Base-by-base conservation (phyloP, 1,140 invertebrate genomes). In the Scaptomyza graminum region DNA sequence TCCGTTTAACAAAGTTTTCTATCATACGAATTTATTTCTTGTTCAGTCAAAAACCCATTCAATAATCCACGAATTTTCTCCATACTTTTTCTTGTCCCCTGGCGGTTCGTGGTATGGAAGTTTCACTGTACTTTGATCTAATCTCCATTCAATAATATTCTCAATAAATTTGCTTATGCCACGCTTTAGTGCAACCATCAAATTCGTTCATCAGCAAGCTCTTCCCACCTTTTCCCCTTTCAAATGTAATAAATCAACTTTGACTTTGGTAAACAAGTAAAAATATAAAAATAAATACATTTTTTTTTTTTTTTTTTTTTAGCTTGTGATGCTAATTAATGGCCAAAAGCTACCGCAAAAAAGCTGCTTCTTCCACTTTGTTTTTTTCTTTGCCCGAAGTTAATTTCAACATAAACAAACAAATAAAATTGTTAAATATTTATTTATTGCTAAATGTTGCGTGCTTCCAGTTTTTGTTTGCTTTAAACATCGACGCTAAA, bases 401-500 rank as follows among this genome's bases (percentile, higher is more conserved):
- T 60, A 66, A 60, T 60, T 60, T 49, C 50, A 41, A 67, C 64
- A 61, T 72, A 72, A 72, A 61, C 55, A 72, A 67, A 71, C 55
- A 66, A 71, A 66, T 66, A 52, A 37, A 52, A 56, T 64, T 64
- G 51, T 70, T 56, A 70, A 70, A 70, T 56, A 61, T 39, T 55
- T 22, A 12, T 37, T 28, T 47, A 25, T 39, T 54, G 1, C 0
- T 44, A 34, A 34, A 34, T 34, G 31, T 34, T 37, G 9, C 31
- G 9, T 22, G 18, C n/a, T 25, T 16, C 2, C 34, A 63, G 25
- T 3, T 56, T 66, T 66, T 71, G 54, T 65, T 65, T 57, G 61
- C 54, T 18, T 50, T 60, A 22, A 50, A 46, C 34, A 28, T n/a
- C 15, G 39, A 18, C 46, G n/a, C n/a, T n/a, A n/a, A n/a, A n/a